phyloP scores from a whole-genome alignment of 2,113 vertebrate genomes.

The Caloenas nicobarica region DNA sequence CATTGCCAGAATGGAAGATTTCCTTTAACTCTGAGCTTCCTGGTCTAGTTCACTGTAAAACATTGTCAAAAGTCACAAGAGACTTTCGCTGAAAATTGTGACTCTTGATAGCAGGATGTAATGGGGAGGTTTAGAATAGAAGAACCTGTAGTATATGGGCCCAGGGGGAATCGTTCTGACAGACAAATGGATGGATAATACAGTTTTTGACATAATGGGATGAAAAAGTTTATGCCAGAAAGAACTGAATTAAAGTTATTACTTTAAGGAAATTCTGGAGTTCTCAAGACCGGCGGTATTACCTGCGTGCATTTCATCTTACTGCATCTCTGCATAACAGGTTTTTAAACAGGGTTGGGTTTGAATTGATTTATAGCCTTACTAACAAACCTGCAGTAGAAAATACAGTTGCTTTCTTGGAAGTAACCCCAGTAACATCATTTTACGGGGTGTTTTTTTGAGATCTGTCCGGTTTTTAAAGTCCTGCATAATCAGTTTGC shows the following conservation, averaged over 20 bases:
- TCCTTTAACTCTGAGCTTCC: constrained; percentile 83
- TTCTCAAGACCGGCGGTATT: constrained; percentile 70
- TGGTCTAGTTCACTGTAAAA: constrained; percentile 83
- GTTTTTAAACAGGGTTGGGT: constrained; percentile 59
- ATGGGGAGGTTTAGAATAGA: constrained; percentile 77
- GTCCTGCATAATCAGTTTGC: constrained; percentile 7
- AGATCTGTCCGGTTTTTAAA: background rate
- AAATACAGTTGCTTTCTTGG: constrained; percentile 60
- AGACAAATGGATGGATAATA: constrained; percentile 86
- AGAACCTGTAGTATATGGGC: constrained; percentile 77
- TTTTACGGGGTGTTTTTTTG: background rate
- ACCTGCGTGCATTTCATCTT: constrained; percentile 59
- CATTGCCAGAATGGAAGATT: constrained; percentile 82
- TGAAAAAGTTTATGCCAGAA: constrained; percentile 84
- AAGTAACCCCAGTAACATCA: constrained; percentile 39
- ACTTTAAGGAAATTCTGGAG: constrained; percentile 79
- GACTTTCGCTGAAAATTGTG: constrained; percentile 79
- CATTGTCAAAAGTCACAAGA: constrained; percentile 85
- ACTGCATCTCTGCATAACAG: constrained; percentile 57
- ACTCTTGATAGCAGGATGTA: constrained; percentile 82
- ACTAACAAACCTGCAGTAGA: constrained; percentile 60
- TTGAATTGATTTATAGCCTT: constrained; percentile 58
- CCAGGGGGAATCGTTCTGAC: constrained; percentile 80
- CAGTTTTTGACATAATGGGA: constrained; percentile 85
- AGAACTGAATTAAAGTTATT: constrained; percentile 84